Base-by-base conservation (phyloP, 2,113 vertebrate genomes). In the Corythaeola cristata region DNA sequence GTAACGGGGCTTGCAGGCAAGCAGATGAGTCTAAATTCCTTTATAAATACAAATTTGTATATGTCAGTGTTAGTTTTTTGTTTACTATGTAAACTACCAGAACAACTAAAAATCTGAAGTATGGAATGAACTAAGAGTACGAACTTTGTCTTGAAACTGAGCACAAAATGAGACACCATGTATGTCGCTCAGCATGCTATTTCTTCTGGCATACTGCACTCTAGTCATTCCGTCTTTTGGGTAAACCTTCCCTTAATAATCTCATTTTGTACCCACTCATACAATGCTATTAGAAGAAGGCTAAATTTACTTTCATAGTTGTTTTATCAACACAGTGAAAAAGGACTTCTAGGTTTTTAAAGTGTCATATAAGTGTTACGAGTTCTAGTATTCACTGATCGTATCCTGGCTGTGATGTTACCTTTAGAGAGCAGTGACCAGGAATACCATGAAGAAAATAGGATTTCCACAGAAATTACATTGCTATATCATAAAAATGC, bases 151-250 rank as follows among this genome's bases (percentile, higher is more conserved):
- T 22, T 64, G 39, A 64, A 64, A 44, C 27, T 30, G 62, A 64
- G 37, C 27, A 44, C 3, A 55, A 75, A 15, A 33, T 44, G 52
- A 67, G 67, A 18, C 7, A 2, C 0, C 0, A 19, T 0, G 0
- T 8, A 6, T 73, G 55, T 89, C 0, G 0, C 44, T 60, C 41
- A 45, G 32, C 37, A 17, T 44, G 41, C 22, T 35, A 3, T 49
- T 88, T 37, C 52, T 73, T 56, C 69, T 82, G 74, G 91, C 27
- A 50, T 23, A 35, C 32, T 66, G 41, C 47, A 20, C 13, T 74
- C 33, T 4, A 63, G 8, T 47, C 17, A 32, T 76, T 56, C 55
- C 80, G 21, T 44, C 45, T 56, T 75, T 50, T 49, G 67, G 41
- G 60, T 58, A 59, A 84, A 84, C 41, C 58, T 64, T 60, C 23